phyloP scores from a whole-genome alignment of 2,888 invertebrate species.

The Galeruca laticollis region DNA sequence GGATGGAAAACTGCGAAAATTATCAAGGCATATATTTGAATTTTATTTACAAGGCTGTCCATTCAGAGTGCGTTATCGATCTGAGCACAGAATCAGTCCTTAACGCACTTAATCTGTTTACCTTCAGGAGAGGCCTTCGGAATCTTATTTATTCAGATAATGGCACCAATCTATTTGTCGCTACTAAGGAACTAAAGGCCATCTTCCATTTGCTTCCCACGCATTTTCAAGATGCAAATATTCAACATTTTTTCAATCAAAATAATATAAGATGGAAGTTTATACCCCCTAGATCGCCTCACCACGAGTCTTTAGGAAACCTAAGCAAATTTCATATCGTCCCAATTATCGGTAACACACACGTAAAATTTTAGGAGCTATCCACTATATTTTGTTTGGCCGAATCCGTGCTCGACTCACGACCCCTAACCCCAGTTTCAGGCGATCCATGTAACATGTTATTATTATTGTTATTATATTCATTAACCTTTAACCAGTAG shows the following conservation, averaged over 20 bases:
- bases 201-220: too few relatives aligned
- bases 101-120: slow-evolving; percentile 32
- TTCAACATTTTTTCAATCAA: not conserved
- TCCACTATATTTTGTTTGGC: not conserved
- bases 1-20: slow-evolving; percentile 28
- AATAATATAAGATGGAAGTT: not conserved
- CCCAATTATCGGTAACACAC: too few relatives aligned
- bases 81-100: slow-evolving; percentile 28
- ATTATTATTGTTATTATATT: too few relatives aligned
- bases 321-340: too few relatives aligned
- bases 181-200: not conserved
- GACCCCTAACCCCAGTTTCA: too few relatives aligned
- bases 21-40: slow-evolving; percentile 27
- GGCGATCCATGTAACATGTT: too few relatives aligned
- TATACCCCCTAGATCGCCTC: too few relatives aligned
- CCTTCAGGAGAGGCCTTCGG: slow-evolving; percentile 34
- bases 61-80: slow-evolving; percentile 29
- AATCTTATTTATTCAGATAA: slow-evolving; percentile 24
- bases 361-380: not conserved
- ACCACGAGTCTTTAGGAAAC: too few relatives aligned
- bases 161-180: slow-evolving; percentile 3
- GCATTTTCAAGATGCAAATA: too few relatives aligned
- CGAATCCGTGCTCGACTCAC: too few relatives aligned
- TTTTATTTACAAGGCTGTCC: slow-evolving; percentile 42
- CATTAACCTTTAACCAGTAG: too few relatives aligned